A percentile compares a stretch with the other conserved stretches of the same genome.
Evolutionary conservation across 2,888 invertebrate species (phyloP).

Genomic region (Synergus gifuensis): DNA sequence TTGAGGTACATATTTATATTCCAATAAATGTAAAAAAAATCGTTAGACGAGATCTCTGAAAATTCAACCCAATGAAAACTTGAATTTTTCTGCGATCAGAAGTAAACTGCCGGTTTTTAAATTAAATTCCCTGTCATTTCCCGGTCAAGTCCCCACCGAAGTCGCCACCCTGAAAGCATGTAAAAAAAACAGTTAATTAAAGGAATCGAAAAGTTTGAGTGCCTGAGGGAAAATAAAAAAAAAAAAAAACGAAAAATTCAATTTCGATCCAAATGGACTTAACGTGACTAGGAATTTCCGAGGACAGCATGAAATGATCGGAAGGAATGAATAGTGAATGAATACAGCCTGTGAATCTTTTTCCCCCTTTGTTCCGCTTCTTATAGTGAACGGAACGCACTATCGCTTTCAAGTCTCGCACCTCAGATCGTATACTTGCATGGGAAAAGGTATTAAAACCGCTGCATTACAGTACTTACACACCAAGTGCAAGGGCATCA

Average conservation of each 20-base stretch:
- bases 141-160: too few relatives aligned
- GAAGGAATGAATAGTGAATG: background rate
- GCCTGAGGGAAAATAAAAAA: background rate
- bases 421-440: background rate
- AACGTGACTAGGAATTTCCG: background rate
- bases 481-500: constrained; percentile 30
- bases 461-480: background rate
- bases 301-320: background rate
- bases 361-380: constrained; percentile 21
- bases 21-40: too few relatives aligned
- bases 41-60: too few relatives aligned
- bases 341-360: constrained; percentile 23
- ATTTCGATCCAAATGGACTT: constrained; percentile 11
- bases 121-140: too few relatives aligned
- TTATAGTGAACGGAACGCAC: constrained; percentile 36
- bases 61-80: too few relatives aligned
- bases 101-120: too few relatives aligned
- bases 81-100: too few relatives aligned
- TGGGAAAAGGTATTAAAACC: constrained; percentile 32
- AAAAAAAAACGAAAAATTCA: constrained; percentile 24
- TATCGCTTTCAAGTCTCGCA: constrained; percentile 37
- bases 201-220: background rate
- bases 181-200: background rate
- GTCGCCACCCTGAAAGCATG: background rate
- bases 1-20: too few relatives aligned